Base-by-base conservation (phyloP, 2,113 vertebrate genomes). In the Salvelinus namaycush region DNA sequence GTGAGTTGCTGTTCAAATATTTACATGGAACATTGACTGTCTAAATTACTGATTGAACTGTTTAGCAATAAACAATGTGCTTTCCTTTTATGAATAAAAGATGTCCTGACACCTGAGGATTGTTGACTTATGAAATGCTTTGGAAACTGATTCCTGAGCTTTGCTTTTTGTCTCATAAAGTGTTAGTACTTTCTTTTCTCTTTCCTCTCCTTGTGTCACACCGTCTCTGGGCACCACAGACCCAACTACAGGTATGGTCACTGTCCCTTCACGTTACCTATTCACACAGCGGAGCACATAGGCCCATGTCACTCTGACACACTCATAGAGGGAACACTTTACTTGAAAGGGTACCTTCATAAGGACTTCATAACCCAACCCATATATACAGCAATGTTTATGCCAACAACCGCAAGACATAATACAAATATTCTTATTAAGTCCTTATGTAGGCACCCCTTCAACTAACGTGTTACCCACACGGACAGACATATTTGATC, bases 161-260 rank as follows among this genome's bases (percentile, higher is more conserved):
- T 54, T 54, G 51, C 51, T 18, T 54, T 54, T 54, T 54, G 51
- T 54, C 3, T 54, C 16, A 16, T 54, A 54, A 14, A 18, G 4
- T 54, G 13, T 54, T 54, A 54, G 16, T 54, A 4, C 20, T 24
- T 22, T 22, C 5, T 62, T 62, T 24, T 62, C 59, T 62, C 78
- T 73, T 74, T 72, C 39, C n/a, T 62, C 59, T 24, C n/a, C 59
- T 74, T 75, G 5, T 31, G 44, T 70, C 27, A 24, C 29, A 39
- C 44, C 13, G 26, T 49, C 57, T 29, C 12, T 51, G 14, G 44
- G 14, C 31, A 39, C 54, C 51, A 29, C 85, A 93, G 93, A 94
- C 9, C 18, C 78, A 8, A 81, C 66, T 57, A 90, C 92, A 92
- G 93, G 93, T 94, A 93, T 34, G 73, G 70, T 57, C 49, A 70